Percentiles rank a stretch among this genome's conserved stretches.
phyloP scores from a whole-genome alignment of 1,140 invertebrate species.

The Holotrichia oblita region DNA sequence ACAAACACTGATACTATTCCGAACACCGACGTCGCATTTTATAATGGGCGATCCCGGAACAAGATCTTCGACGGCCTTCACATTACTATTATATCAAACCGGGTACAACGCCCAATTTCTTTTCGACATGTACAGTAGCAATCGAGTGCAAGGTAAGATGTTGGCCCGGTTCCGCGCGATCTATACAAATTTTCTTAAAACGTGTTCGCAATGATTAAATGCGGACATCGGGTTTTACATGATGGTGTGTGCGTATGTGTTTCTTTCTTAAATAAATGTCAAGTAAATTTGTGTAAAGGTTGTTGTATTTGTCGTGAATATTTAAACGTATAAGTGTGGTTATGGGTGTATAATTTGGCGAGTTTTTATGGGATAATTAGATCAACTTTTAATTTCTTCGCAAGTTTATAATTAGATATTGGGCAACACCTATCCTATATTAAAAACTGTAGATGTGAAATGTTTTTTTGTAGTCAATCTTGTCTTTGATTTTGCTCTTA shows the following conservation, averaged over 20 bases:
- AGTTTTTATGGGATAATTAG: neutral
- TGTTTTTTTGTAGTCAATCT: no score
- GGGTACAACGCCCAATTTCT: conserved; percentile 39
- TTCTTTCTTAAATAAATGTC: conserved; percentile 15
- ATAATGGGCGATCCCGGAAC: conserved; percentile 30
- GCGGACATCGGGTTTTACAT: neutral
- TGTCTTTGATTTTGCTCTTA: no score
- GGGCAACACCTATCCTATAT: neutral
- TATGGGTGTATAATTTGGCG: neutral
- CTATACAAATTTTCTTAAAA: neutral
- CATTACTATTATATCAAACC: conserved; percentile 24
- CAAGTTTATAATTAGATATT: neutral
- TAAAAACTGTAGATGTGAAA: neutral
- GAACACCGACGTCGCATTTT: neutral
- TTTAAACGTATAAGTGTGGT: neutral
- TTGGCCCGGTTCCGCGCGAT: conserved; percentile 2
- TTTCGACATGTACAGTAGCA: conserved; percentile 9
- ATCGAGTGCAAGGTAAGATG: conserved; percentile 34
- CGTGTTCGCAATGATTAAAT: conserved; percentile 31
- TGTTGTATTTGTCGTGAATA: conserved; percentile 2
- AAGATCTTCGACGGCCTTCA: conserved; percentile 37
- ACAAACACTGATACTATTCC: conserved; percentile 38
- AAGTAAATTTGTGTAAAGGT: conserved; percentile 12
- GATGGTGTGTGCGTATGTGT: neutral
- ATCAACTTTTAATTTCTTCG: neutral